Base-by-base conservation (phyloP, 2,888 invertebrate genomes). In the Catocala nupta region DNA sequence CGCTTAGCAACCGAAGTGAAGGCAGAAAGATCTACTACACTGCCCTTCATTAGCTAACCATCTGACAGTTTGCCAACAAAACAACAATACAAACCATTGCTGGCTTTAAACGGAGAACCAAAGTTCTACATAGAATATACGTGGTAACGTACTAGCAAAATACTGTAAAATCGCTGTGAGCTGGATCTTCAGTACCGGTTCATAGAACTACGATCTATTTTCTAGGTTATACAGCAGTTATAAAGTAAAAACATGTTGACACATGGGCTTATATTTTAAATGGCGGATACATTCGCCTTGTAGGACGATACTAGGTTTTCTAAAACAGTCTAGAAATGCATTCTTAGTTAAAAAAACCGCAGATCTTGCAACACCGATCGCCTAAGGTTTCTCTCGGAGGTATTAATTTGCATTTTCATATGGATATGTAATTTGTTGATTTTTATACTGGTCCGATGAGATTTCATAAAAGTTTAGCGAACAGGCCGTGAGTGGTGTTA, bases 1-100 rank as follows among this genome's bases (percentile, higher is more conserved):
- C 82, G 88, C 90, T 80, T 93, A 89, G 92, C 91, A 92, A 93
- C 93, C 71, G 80, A 90, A 90, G 89, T 90, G 90, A 90, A 91
- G 89, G 91, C 91, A 90, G 87, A 89, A 86, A 88, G 87, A 92
- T 91, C 87, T 88, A 88, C 87, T 84, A 81, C 76, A 80, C 66
- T 53, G 63, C 55, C 82, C 68, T 55, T 61, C 73, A 83, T 76
- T 74, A 65, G 59, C 52, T 60, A 68, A 77, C 71, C 72, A 71
- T 43, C n/a, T 58, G 62, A 61, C 55, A 51, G 12, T 58, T 77
- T 63, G 75, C 59, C 55, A 39, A 55, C 59, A 56, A 56, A 42
- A 63, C 33, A 47, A 16, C 3, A 47, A 34, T 39, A 3, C 1
- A 42, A 36, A 77, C 60, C 85, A 88, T 84, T 80, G 79, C 84